Evolutionary conservation across 2,797 vertebrate genomes (phyloP), one percentile per base, ranked within the genome.

Genomic region (Austrolebias charrua): DNA sequence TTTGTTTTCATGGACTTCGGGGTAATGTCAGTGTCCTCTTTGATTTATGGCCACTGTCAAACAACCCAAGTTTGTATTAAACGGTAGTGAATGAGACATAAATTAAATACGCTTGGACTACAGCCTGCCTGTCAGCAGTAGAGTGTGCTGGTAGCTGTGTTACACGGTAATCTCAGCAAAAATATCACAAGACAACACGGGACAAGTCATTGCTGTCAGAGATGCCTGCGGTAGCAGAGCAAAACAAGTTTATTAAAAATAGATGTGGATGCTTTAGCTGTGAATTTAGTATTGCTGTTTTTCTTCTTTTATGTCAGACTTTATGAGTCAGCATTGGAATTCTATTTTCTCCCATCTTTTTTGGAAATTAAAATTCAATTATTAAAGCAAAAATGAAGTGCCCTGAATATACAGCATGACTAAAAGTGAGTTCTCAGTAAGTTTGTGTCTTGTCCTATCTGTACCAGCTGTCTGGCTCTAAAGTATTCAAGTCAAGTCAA

Each of bases 371-470:
- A 51, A 15, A 2, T 19, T 60, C 40, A 9, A 47, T 24, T 31
- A n/a, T 7, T 10, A 56, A 33, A 57, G 62, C 16, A 57, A 54
- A 72, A 60, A 50, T 56, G 54, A 56, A 45, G 66, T 10, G 50
- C 49, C 65, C 53, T 20, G 31, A 53, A 70, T 28, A 31, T 58
- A 54, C 24, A 53, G 33, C 71, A 5, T 45, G 48, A 20, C 54
- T 51, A 50, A 57, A 42, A 44, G 18, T 66, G 44, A 71, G 71
- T 72, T 78, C 75, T 87, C 83, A 67, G 5, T 54, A 38, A 71
- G 76, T 76, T 83, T 73, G 69, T 85, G 85, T 86, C 84, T 77
- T 83, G 81, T 83, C n/a, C n/a, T n/a, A n/a, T n/a, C 75, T 74
- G 75, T 80, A 74, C 80, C 76, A 52, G 57, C 80, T 89, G 87